Conservation (phyloP, 2,888 invertebrate genomes). For the Hoplodrina blanda region DNA sequence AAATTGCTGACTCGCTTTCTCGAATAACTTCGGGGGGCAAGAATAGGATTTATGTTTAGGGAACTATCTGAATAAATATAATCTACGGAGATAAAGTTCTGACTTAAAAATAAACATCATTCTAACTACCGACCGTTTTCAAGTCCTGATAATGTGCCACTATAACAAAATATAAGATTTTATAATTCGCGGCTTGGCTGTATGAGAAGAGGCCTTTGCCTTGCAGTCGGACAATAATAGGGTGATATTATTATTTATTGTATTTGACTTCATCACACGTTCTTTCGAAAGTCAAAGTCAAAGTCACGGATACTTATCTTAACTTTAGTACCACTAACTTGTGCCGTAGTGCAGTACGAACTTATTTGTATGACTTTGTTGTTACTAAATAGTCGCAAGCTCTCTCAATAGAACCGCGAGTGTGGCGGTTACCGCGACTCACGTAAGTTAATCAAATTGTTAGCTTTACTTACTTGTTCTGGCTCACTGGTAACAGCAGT, state of each 20-base stretch:
- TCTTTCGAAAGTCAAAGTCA: background rate
- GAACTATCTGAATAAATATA: too few species aligned
- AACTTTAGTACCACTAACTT: conserved; percentile 6
- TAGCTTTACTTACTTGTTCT: conserved; percentile 31
- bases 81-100: too few species aligned
- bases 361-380: conserved; percentile 8
- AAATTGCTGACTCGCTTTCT: background rate
- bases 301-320: too few species aligned
- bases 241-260: too few species aligned
- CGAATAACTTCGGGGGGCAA: background rate
- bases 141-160: too few species aligned
- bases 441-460: conserved; percentile 35
- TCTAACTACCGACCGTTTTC: too few species aligned
- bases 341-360: background rate
- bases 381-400: conserved; percentile 6
- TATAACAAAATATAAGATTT: too few species aligned
- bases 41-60: too few species aligned
- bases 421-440: conserved; percentile 13
- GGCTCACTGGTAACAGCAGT: conserved; percentile 16
- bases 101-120: too few species aligned
- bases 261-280: background rate
- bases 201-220: too few species aligned
- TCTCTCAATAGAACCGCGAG: conserved; percentile 3
- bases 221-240: too few species aligned
- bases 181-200: too few species aligned